Evolutionary conservation across 2,888 invertebrate genomes (phyloP), one percentile per base, ranked within the genome.

Genomic region (Tachystola acroxantha): DNA sequence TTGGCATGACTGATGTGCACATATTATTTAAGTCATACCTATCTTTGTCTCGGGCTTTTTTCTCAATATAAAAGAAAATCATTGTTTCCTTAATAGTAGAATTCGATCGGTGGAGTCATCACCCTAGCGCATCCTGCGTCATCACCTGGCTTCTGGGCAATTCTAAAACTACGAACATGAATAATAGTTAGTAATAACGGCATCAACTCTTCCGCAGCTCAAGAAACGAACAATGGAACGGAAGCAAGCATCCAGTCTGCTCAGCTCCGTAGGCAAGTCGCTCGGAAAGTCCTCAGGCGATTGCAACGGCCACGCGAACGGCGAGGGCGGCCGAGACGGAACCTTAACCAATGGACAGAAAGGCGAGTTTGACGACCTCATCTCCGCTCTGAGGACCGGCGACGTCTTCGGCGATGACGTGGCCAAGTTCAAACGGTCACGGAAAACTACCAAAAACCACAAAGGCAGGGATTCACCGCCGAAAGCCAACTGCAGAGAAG

Each of bases 331-430:
- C 0, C 65, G 77, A 0, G 82, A 86, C 39, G 68, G 72, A 0
- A 70, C 76, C 0, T 63, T 74, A 10, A 70, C 78, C 20, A 79
- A 79, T 63, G 85, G 81, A 9, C 89, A 88, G 59, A 92, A 96
- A 62, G 96, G 97, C 6, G 98, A 98, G 79, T 98, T 98, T 75
- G 98, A 98, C 65, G 98, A 98, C 78, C 88, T 98, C 53, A 98
- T 98, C 66, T 97, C 97, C 0, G 98, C 98, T 0, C 75, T 98
- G 34, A 84, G 97, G 41, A 97, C 98, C 0, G 98, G 98, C 0
- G 97, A 97, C 62, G 97, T 97, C 0, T 98, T 97, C 64, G 96
- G 97, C 0, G 97, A 97, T 65, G 97, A 97, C 67, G 95, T 97
- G 59, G 96, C 96, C 36, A 97, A 97, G 79, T 95, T 97, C 55